Base-by-base conservation (phyloP, 2,888 invertebrate species). In the Dynastes tityus region DNA sequence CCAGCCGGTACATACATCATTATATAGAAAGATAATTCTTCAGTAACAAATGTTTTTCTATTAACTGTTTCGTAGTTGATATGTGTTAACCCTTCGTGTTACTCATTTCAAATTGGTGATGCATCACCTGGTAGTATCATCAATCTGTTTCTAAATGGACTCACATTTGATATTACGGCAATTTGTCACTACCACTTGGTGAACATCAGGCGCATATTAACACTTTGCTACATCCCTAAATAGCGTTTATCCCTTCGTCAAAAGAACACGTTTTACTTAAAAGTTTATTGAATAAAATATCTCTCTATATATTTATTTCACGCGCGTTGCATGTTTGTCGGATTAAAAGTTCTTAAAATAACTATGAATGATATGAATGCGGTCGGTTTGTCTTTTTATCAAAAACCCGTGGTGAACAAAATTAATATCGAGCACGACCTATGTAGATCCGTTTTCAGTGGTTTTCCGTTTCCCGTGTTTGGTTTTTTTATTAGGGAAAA, bases 381-480 rank as follows among this genome's bases (percentile, higher is more conserved):
- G 73, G 73, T 74, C 13, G 37, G 4, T 13, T 37, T 40, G 27
- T 49, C 9, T 37, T 37, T 37, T 37, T 74, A 74, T 68, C 51
- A 13, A 68, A 45, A 68, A 68, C 32, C 45, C n/a, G 58, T 37
- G 61, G 58, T 74, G 13, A 45, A 74, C 73, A 49, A 63, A 74
- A 61, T 67, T 55, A 71, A 63, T 74, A 61, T 74, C 61, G 13
- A 74, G 16, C 45, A 22, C 63, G 49, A 45, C 40, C 55, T 27
- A 58, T 58, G 45, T 71, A 80, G 79, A 86, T 86, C 83, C 81
- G 83, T 84, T 86, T 85, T 85, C 84, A 83, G 86, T 80, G 87
- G 87, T 87, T 87, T 87, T 84, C 86, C 86, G 85, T 83, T 86
- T 86, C 86, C 86, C 84, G 78, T 73, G 81, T 29, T 16, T 81